Percentiles rank a stretch among this genome's conserved stretches.
Evolutionary conservation across 2,113 vertebrate genomes (phyloP).

Genomic region (Gallinago paraguaiae): DNA sequence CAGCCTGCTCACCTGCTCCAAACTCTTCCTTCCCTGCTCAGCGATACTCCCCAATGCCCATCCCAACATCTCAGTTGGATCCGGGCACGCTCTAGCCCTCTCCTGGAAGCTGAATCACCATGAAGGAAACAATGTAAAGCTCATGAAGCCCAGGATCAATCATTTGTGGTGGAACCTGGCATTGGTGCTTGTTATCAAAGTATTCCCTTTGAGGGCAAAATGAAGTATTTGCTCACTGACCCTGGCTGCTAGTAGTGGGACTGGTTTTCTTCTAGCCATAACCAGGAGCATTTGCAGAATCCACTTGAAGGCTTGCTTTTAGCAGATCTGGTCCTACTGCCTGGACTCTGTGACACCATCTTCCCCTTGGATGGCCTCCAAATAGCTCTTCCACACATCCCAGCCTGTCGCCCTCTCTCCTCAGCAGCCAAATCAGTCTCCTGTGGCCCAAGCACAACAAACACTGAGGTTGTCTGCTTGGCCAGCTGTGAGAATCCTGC

Average conservation of each 20-base stretch:
- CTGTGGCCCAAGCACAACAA: not conserved
- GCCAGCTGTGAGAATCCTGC: not conserved
- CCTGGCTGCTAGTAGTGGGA: not conserved
- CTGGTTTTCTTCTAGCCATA: not conserved
- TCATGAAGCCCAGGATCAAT: not conserved
- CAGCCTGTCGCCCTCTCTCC: not conserved
- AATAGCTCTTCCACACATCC: not conserved
- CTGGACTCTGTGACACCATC: not conserved
- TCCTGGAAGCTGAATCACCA: not conserved
- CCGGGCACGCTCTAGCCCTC: not conserved
- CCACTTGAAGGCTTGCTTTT: not conserved
- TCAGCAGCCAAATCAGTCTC: not conserved
- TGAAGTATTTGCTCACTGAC: not conserved
- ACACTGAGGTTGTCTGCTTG: rapidly evolving
- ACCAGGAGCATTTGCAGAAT: not conserved
- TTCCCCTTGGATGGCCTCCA: not conserved
- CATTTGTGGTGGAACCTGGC: not conserved
- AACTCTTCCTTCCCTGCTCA: not conserved
- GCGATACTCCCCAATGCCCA: not conserved
- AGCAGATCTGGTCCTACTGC: not conserved
- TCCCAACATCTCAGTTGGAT: not conserved
- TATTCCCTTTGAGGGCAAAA: not conserved
- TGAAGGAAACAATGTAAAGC: not conserved
- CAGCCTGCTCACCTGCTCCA: not conserved
- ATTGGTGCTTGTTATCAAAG: not conserved